Evolutionary conservation across 1,140 invertebrate species (phyloP), one percentile per base, ranked within the genome.

Genomic region (Branchinecta lindahli): DNA sequence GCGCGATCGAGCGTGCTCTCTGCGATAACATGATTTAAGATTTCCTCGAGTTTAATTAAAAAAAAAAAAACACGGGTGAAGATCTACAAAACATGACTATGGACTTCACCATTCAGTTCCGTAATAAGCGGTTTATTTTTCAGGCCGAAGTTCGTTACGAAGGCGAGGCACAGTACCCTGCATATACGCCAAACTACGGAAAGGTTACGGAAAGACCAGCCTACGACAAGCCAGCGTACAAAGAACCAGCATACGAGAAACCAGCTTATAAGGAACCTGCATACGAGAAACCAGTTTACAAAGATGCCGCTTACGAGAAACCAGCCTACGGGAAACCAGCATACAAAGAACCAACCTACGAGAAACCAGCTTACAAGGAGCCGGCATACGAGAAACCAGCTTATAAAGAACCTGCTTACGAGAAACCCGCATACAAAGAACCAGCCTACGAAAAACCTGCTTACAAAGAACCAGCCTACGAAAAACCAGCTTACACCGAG

Each of bases 101-200:
- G 33, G 33, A 33, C n/a, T 33, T 33, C 33, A 33, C 33, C 33
- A 33, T 33, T 33, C 1, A 33, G 33, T 33, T 33, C 33, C 33
- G 33, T 33, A 33, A 33, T 33, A 33, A 33, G 33, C 6, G 52
- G 12, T 20, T 61, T 15, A 61, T 3, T 12, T 61, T 61, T 6
- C 18, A 61, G 52, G 52, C 52, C 18, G 52, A 69, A 45, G 44
- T 69, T 18, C 44, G 46, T 15, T 69, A 69, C 68, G 44, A 69
- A 46, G 68, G 68, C 44, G 68, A 69, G 46, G 68, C 68, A 15
- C 44, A 45, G 44, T 69, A 69, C 68, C 68, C 68, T 8, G 68
- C 68, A 18, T 69, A 69, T 8, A 69, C n/a, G 10, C 68, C 52
- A 61, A 61, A 61, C 12, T 61, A 61, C 6, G 52, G 18, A 12